Base-by-base conservation (phyloP, 2,797 vertebrate genomes). In the Darevskia mixta region DNA sequence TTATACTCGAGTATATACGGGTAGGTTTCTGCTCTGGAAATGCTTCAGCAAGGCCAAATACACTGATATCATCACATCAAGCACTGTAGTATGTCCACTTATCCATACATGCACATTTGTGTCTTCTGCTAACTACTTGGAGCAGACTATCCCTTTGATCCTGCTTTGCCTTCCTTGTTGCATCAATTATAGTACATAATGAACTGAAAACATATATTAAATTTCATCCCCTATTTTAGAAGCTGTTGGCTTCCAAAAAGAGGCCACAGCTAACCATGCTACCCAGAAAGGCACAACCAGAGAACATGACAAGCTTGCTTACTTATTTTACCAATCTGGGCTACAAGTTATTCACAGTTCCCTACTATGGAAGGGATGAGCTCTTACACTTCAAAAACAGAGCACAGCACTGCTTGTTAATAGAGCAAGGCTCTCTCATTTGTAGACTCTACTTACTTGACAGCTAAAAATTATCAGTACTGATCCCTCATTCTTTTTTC, bases 401-500 rank as follows among this genome's bases (percentile, higher is more conserved):
- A 91, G 91, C 93, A 94, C 29, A 20, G 45, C 95, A 94, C 78
- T 94, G 45, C 92, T 55, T 82, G 92, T 25, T 96, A 95, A 94
- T 91, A 91, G 94, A 95, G 91, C 91, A 9, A 94, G 94, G 91
- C 93, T 83, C 86, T 92, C 96, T 96, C 95, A 75, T 96, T 95
- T 95, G 93, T 95, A 94, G 95, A 94, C 93, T 93, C 89, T 80
- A 2, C 94, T 95, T 95, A 89, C 93, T 95, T 90, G 72, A 95
- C 96, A 96, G 95, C 95, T 92, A 88, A 93, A 95, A 95, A 95
- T 95, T 95, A 96, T 95, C 95, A 83, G 90, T 88, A 88, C 93
- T 92, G 93, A 95, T 95, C 92, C 93, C 83, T 83, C 88, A 45
- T 89, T 90, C 90, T 32, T 29, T 85, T 55, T 73, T 84, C 92